These are phyloP conservation scores for Thaumatotibia leucotreta DNA, from an alignment of 1,140 invertebrate genomes.

Conservation along the genomic window DNA sequence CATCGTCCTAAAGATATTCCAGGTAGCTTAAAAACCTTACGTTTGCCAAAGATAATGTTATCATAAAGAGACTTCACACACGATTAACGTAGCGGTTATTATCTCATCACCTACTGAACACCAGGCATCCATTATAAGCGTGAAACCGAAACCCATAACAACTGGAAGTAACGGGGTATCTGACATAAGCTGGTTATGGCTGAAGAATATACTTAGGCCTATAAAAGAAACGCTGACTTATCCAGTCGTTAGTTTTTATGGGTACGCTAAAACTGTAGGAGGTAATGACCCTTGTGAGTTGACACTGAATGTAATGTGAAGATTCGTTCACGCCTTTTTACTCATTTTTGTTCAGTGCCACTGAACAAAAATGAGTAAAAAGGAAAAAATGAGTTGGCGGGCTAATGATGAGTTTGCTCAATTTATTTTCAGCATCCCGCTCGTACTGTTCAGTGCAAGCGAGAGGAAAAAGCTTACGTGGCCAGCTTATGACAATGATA, in stretches of 20 bases:
- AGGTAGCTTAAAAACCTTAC: neutral
- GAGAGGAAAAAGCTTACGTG: too few species aligned
- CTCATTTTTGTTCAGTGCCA: neutral
- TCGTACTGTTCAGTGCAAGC: too few species aligned
- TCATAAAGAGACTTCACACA: slow-evolving; percentile 7
- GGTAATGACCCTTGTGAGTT: neutral
- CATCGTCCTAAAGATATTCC: too few species aligned
- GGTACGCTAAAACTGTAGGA: neutral
- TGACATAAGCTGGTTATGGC: neutral
- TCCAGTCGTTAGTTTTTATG: slow-evolving; percentile 5
- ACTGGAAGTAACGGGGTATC: neutral
- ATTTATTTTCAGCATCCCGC: too few species aligned
- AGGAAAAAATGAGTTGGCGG: too few species aligned
- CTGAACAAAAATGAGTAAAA: too few species aligned
- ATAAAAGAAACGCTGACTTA: neutral
- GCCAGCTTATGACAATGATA: too few species aligned
- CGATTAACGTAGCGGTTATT: neutral
- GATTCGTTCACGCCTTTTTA: neutral
- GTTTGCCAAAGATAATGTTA: neutral
- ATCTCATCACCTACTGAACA: neutral
- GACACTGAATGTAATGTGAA: neutral
- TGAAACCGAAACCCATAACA: neutral
- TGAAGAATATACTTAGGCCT: neutral
- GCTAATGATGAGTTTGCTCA: too few species aligned
- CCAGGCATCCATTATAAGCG: neutral